Conservation (phyloP, 2,888 invertebrate genomes). For the Tetheella fluctuosa region DNA sequence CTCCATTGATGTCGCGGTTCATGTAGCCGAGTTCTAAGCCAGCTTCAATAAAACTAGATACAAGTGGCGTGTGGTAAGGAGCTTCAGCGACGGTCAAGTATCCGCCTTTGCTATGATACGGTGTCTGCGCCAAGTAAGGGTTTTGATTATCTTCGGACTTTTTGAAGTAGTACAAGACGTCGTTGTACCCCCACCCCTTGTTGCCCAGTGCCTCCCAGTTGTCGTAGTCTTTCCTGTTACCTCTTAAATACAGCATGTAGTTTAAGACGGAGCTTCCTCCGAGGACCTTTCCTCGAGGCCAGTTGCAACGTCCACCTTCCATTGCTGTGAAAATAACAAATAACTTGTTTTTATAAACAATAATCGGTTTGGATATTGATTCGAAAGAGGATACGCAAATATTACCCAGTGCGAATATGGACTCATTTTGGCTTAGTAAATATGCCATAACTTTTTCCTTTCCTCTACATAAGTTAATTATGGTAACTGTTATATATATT, state of each 20-base stretch:
- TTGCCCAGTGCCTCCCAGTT: conserved; percentile 94
- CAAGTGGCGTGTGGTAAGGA: conserved; percentile 93
- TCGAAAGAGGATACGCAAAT: too few relatives aligned
- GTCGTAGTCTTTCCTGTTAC: conserved; percentile 95
- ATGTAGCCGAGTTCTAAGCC: conserved; percentile 93
- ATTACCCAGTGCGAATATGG: too few relatives aligned
- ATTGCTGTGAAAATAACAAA: conserved; percentile 85
- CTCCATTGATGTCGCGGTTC: conserved; percentile 94
- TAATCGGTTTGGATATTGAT: too few relatives aligned
- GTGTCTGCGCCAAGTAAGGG: conserved; percentile 91
- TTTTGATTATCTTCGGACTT: conserved; percentile 96
- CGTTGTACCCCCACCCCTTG: conserved; percentile 93
- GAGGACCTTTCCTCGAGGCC: conserved; percentile 96
- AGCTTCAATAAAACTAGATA: conserved; percentile 91
- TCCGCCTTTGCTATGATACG: conserved; percentile 91
- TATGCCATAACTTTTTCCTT: too few relatives aligned
- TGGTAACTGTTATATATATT: background rate
- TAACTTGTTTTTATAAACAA: conserved; percentile 6
- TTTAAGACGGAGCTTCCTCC: conserved; percentile 96
- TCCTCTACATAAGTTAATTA: background rate
- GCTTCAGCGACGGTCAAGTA: conserved; percentile 94
- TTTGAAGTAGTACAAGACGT: conserved; percentile 92
- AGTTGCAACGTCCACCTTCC: conserved; percentile 93
- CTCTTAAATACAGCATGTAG: conserved; percentile 95
- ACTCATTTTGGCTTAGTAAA: too few relatives aligned